These are phyloP conservation scores for Smittia sp. DNA, from an alignment of 2,888 invertebrate species.

Conservation along the genomic window DNA sequence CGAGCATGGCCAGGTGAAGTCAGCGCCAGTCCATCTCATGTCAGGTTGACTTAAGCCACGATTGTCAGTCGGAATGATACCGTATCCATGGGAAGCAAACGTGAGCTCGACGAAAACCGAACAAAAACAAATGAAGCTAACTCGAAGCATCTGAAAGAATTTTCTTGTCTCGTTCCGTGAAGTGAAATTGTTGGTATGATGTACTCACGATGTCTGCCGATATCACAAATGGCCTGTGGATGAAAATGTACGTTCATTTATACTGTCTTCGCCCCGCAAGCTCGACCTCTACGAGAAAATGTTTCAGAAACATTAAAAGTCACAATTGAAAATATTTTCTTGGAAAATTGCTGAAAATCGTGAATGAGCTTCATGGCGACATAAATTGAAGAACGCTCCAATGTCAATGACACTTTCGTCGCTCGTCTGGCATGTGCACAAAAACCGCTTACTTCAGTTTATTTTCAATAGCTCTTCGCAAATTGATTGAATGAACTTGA, in stretches of 20 bases:
- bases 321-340: background rate
- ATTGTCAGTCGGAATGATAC: background rate
- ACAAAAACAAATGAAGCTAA: background rate
- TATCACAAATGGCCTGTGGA: background rate
- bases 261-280: background rate
- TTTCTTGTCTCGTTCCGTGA: background rate
- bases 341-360: background rate
- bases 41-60: background rate
- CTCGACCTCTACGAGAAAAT: background rate
- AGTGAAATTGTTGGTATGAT: background rate
- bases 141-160: background rate
- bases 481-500: too few species aligned
- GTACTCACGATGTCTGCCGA: background rate
- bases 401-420: background rate
- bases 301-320: background rate
- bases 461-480: too few species aligned
- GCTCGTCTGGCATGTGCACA: too few species aligned
- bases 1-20: slow-evolving; percentile 56
- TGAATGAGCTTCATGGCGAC: background rate
- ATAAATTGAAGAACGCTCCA: background rate
- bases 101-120: too few species aligned
- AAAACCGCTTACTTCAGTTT: too few species aligned
- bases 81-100: background rate
- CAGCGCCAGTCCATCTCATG: slow-evolving; percentile 53
- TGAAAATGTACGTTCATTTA: background rate